These are phyloP conservation scores for Tolmerus cingulatus DNA, from an alignment of 2,888 invertebrate genomes.

Conservation along the genomic window DNA sequence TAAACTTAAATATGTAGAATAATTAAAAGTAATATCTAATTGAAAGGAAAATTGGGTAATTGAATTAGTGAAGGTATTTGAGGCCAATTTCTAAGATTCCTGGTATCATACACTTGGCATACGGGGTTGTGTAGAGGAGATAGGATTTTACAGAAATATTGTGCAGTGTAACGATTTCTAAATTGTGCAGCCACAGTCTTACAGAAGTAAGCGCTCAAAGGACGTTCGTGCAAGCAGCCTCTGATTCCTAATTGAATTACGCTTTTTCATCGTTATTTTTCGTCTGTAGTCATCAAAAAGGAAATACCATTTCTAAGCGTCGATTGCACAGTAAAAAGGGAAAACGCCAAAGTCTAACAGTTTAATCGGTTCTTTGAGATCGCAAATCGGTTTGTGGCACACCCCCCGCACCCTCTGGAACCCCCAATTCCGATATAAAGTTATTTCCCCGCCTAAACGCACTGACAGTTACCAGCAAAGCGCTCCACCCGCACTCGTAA, in stretches of 20 bases:
- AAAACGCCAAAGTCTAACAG: slow-evolving; percentile 27
- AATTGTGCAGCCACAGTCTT: not conserved
- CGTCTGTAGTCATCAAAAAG: slow-evolving; percentile 1
- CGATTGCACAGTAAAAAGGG: slow-evolving; percentile 32
- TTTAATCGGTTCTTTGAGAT: slow-evolving; percentile 40
- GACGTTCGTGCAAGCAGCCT: not conserved
- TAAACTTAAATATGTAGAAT: no score
- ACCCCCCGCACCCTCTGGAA: not conserved
- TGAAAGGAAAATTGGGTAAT: no score
- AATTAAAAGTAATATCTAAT: no score
- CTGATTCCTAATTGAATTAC: not conserved
- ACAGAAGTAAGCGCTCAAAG: not conserved
- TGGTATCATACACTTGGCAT: no score
- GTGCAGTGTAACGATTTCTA: not conserved
- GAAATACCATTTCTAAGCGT: slow-evolving; percentile 32
- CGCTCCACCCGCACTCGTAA: slow-evolving; percentile 17
- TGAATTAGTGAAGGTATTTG: no score
- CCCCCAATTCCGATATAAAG: slow-evolving; percentile 34
- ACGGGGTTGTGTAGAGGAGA: no score
- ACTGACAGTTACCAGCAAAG: slow-evolving; percentile 36
- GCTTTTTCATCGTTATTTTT: not conserved
- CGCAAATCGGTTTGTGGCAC: slow-evolving; percentile 32
- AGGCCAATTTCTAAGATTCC: no score
- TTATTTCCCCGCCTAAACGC: slow-evolving; percentile 37
- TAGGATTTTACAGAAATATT: not conserved